Percentiles rank a stretch among this genome's conserved stretches.
phyloP scores from a whole-genome alignment of 2,113 vertebrate genomes.

The Chaenogobius annularis region DNA sequence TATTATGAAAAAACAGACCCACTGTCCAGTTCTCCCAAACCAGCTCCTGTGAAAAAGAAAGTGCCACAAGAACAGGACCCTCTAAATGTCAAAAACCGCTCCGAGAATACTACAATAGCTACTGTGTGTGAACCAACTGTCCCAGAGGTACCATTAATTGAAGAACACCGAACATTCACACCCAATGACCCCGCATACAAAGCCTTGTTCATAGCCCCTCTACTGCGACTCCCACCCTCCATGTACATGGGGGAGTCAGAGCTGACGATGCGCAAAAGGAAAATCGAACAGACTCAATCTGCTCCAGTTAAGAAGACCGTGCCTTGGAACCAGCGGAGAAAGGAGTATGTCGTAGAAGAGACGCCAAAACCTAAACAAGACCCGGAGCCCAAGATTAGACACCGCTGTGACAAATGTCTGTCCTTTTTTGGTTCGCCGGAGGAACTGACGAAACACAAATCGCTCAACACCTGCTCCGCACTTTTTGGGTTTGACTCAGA shows the following conservation, averaged over 20 bases:
- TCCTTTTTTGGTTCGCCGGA: slow-evolving; percentile 87
- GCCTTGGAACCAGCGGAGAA: slow-evolving; percentile 69
- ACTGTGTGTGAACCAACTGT: slow-evolving; percentile 67
- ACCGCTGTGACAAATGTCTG: slow-evolving; percentile 92
- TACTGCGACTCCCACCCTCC: slow-evolving; percentile 87
- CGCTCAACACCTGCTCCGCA: slow-evolving; percentile 91
- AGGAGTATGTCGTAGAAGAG: neutral
- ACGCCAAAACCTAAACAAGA: slow-evolving; percentile 26
- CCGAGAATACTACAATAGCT: slow-evolving; percentile 33
- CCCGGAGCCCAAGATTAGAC: slow-evolving; percentile 69
- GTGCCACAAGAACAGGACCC: slow-evolving; percentile 4
- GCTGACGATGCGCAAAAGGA: slow-evolving; percentile 96
- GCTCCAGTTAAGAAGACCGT: slow-evolving; percentile 56
- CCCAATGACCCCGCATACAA: slow-evolving; percentile 58
- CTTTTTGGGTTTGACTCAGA: slow-evolving; percentile 98
- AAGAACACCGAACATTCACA: slow-evolving; percentile 70
- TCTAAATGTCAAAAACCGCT: slow-evolving; percentile 42
- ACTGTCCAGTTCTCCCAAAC: neutral
- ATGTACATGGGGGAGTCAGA: slow-evolving; percentile 92
- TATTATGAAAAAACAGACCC: neutral
- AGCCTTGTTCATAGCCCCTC: slow-evolving; percentile 70
- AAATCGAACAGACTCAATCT: slow-evolving; percentile 76
- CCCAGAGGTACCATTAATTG: slow-evolving; percentile 76
- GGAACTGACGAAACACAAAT: slow-evolving; percentile 88
- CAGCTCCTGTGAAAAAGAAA: slow-evolving; percentile 11